Base-by-base conservation (phyloP, 2,113 vertebrate genomes). In the Falco punctatus region DNA sequence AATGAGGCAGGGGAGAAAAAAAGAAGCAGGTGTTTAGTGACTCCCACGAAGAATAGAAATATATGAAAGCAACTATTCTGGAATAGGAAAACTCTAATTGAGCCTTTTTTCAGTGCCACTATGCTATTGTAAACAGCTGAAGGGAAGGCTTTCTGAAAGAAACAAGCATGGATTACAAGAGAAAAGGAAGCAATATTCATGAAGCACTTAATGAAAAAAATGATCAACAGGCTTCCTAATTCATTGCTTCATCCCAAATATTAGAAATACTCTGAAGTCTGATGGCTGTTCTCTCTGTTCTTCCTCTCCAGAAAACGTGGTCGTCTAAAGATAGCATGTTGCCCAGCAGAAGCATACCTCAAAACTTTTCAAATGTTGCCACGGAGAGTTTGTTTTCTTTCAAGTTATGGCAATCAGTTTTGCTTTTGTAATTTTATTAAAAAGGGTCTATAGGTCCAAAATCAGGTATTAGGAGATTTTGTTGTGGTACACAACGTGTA, bases 161-260 rank as follows among this genome's bases (percentile, higher is more conserved):
- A 85, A 65, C 33, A 79, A 92, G 32, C 23, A n/a, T 6, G 28
- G 62, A 70, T 80, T 84, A 77, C 35, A 66, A 27, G 58, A 92
- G 49, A 91, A 84, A 18, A 87, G 30, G 42, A 75, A 77, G 66
- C 26, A 70, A 70, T 35, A 88, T 73, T 78, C 28, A 83, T 57
- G 19, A 82, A 67, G 21, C 27, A 35, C 67, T 82, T 88, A 3
- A 86, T 77, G 35, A 85, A 48, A 90, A 90, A 92, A 85, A 66
- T 48, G n/a, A 88, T 81, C 85, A 93, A 78, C 38, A 70, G 49
- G 46, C 54, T 66, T 92, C 32, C n/a, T 92, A 93, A 92, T 78
- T 73, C 32, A 82, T 33, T 33, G 32, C 28, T 13, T 81, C n/a
- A 66, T 94, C 22, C 24, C 46, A 96, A 85, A 77, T 69, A 80